phyloP scores from a whole-genome alignment of 1,140 invertebrate genomes.

The Harlomillsia oculata region DNA sequence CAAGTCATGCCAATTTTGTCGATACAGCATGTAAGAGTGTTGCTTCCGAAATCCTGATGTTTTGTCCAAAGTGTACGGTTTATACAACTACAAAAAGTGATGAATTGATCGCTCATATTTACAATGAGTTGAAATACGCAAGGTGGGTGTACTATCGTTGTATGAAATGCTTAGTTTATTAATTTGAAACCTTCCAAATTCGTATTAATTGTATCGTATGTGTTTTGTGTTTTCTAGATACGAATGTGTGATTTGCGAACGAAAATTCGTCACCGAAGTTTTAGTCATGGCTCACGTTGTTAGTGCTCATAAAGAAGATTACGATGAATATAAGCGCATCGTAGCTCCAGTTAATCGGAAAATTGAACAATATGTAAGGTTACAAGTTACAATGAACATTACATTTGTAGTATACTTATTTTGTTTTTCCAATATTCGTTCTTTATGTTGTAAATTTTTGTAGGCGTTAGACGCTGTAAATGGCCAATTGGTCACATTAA shows the following conservation, averaged over 20 bases:
- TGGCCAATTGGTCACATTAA: background rate
- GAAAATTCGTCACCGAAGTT: constrained; percentile 13
- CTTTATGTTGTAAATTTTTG: background rate
- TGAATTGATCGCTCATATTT: constrained; percentile 49
- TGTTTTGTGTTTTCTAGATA: constrained; percentile 12
- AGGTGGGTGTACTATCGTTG: constrained; percentile 38
- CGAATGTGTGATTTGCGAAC: constrained; percentile 16
- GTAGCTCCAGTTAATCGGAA: constrained; percentile 3
- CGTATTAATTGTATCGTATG: background rate
- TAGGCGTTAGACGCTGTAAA: background rate
- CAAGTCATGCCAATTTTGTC: too few species aligned
- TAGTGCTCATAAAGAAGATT: constrained; percentile 15
- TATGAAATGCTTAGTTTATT: background rate
- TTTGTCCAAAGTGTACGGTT: constrained; percentile 46
- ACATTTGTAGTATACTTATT: background rate
- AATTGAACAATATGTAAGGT: constrained; percentile 5
- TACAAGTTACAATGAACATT: background rate
- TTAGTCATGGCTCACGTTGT: constrained; percentile 26
- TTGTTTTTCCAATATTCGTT: too few species aligned
- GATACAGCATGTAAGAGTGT: background rate
- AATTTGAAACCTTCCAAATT: background rate
- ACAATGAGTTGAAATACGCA: constrained; percentile 47
- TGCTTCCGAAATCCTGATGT: constrained; percentile 38
- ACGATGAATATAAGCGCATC: constrained; percentile 2
- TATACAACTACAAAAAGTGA: constrained; percentile 46